Conservation (phyloP, 2,888 invertebrate species). For the Diarsia brunnea region DNA sequence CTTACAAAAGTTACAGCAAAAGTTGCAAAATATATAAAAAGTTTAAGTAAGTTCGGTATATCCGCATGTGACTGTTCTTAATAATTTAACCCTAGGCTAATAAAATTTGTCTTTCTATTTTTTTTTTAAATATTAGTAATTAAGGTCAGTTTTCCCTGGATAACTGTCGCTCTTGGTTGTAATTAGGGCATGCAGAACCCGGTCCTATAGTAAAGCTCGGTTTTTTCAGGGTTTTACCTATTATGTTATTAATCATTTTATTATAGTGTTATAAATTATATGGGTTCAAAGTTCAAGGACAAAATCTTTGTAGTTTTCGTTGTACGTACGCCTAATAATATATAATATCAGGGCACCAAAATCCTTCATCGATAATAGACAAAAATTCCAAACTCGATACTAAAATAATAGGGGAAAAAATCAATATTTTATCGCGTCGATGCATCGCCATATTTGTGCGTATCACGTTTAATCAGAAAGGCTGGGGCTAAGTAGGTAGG, state of each 20-base stretch:
- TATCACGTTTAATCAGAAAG: slow-evolving; percentile 5
- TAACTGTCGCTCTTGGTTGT: background rate
- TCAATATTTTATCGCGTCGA: background rate
- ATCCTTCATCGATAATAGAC: background rate
- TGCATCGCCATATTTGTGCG: background rate
- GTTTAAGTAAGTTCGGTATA: background rate
- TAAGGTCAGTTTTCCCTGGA: too few species aligned
- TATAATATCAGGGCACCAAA: background rate
- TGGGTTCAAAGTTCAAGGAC: slow-evolving; percentile 34
- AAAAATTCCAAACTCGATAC: background rate
- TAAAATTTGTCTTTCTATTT: too few species aligned
- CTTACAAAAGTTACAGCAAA: background rate
- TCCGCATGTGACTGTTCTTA: too few species aligned
- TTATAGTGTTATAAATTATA: background rate
- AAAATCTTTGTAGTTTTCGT: background rate
- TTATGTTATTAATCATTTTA: too few species aligned
- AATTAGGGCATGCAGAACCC: too few species aligned
- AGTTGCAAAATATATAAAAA: background rate
- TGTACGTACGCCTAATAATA: background rate
- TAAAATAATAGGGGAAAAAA: background rate
- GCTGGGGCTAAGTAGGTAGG: background rate
- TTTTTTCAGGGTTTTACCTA: background rate
- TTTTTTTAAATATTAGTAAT: too few species aligned
- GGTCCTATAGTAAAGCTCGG: too few species aligned
- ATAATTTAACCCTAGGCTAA: too few species aligned